These are phyloP conservation scores for Caenorhabditis sp. DNA, from an alignment of 2,888 invertebrate species.

Conservation along the genomic window DNA sequence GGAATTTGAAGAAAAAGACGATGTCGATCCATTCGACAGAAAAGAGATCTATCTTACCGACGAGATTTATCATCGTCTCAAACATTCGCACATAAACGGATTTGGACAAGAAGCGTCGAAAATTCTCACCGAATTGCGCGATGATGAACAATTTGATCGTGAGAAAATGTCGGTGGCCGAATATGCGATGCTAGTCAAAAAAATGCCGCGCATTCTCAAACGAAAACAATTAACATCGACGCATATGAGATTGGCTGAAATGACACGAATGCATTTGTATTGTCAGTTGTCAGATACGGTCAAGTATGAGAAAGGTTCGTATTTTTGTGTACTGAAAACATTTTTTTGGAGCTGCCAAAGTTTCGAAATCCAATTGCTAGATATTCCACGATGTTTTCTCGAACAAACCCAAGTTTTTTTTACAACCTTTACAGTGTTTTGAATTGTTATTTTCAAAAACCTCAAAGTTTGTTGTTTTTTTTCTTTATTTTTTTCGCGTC, in stretches of 20 bases:
- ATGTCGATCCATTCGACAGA: constrained; percentile 38
- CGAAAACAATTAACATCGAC: constrained; percentile 47
- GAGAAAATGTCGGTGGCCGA: constrained; percentile 55
- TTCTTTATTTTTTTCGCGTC: no score
- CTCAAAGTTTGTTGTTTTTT: no score
- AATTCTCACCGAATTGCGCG: constrained; percentile 52
- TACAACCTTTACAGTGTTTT: no score
- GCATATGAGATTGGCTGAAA: constrained; percentile 49
- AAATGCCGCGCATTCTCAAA: constrained; percentile 53
- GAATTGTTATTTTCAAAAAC: no score
- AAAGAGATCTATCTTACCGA: constrained; percentile 58
- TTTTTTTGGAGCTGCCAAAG: no score
- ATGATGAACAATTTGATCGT: constrained; percentile 51
- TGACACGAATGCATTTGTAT: no score
- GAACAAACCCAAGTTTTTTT: no score
- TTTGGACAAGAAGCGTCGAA: constrained; percentile 51
- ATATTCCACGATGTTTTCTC: no score
- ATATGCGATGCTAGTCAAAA: constrained; percentile 52
- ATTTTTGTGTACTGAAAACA: no score
- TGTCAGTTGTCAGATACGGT: no score
- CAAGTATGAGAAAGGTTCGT: not conserved
- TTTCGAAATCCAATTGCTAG: no score
- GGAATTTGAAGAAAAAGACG: constrained; percentile 38
- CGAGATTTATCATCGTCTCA: constrained; percentile 52
- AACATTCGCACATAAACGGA: constrained; percentile 54